Evolutionary conservation across 2,888 invertebrate species (phyloP).

Genomic region (Oligia strigilis): DNA sequence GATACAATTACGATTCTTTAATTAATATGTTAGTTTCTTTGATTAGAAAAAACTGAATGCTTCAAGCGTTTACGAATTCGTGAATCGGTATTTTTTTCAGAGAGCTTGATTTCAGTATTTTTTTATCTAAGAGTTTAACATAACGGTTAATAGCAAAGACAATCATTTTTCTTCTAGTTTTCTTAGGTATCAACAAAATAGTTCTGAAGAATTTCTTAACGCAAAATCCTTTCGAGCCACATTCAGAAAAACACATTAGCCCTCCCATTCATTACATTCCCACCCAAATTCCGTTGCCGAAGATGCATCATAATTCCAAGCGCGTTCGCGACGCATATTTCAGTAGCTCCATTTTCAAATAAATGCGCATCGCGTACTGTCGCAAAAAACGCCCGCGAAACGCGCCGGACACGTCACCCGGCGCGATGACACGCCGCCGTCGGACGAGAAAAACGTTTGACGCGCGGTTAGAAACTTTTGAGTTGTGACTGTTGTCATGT

Average conservation of each 20-base stretch:
- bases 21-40: conserved; percentile 10
- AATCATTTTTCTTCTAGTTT: neutral
- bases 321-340: conserved; percentile 36
- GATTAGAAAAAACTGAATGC: neutral
- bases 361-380: conserved; percentile 53
- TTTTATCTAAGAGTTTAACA: neutral
- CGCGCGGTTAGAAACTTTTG: conserved; percentile 25
- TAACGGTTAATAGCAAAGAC: neutral
- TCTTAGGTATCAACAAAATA: neutral
- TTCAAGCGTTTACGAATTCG: neutral
- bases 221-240: neutral
- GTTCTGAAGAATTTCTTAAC: neutral
- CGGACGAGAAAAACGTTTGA: conserved; percentile 46
- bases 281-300: conserved; percentile 9
- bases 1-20: conserved; percentile 46
- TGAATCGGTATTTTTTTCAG: neutral
- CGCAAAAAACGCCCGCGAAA: conserved; percentile 44
- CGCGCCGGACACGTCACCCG: conserved; percentile 49
- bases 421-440: conserved; percentile 55
- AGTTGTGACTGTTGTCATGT: conserved; percentile 5
- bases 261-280: neutral
- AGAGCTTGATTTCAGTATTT: neutral
- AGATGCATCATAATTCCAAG: conserved; percentile 36
- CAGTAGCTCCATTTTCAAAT: conserved; percentile 48
- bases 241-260: neutral